phyloP scores from a whole-genome alignment of 2,888 invertebrate genomes.

The Drosophila mimica region DNA sequence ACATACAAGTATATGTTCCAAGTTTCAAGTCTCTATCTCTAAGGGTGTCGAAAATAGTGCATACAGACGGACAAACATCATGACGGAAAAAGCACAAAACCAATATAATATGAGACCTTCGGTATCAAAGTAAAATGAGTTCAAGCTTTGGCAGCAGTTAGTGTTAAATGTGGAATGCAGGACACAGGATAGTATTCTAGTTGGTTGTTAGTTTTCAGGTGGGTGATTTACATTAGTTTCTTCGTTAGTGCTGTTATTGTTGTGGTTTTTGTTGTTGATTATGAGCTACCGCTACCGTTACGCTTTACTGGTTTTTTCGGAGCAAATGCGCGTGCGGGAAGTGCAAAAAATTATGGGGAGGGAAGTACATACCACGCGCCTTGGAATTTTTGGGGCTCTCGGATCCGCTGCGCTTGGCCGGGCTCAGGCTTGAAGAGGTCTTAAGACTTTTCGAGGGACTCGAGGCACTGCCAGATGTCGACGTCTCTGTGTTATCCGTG shows the following conservation, averaged over 20 bases:
- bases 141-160: neutral
- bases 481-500: constrained; percentile 87
- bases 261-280: constrained; percentile 9
- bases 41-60: too few relatives aligned
- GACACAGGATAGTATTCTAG: neutral
- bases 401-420: constrained; percentile 93
- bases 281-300: constrained; percentile 46
- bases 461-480: constrained; percentile 88
- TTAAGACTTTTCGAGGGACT: constrained; percentile 95
- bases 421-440: constrained; percentile 93
- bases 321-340: constrained; percentile 24
- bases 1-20: too few relatives aligned
- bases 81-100: too few relatives aligned
- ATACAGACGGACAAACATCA: too few relatives aligned
- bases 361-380: constrained; percentile 88
- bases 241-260: constrained; percentile 19
- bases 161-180: neutral
- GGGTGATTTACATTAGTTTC: neutral
- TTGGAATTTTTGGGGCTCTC: constrained; percentile 91
- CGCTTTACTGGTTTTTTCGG: constrained; percentile 37
- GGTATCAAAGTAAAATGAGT: too few relatives aligned
- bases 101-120: too few relatives aligned
- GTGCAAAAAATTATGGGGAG: neutral
- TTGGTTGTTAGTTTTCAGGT: neutral
- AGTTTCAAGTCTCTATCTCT: too few relatives aligned